These are phyloP conservation scores for Kobus ellipsiprymnus DNA, from an alignment of 2,113 vertebrate species.

Conservation along the genomic window DNA sequence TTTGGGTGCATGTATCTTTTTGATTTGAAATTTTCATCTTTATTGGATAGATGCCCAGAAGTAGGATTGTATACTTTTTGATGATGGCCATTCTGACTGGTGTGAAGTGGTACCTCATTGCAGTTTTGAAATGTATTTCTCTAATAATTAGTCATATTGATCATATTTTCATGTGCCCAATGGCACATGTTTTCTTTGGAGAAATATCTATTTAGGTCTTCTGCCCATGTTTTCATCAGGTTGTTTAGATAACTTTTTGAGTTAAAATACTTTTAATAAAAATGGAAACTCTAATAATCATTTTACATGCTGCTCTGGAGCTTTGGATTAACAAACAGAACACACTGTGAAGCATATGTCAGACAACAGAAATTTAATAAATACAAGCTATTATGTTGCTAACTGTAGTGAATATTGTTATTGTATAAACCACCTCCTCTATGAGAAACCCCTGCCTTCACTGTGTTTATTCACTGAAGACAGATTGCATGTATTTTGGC, in stretches of 20 bases:
- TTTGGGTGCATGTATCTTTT: background rate
- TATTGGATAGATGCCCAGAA: background rate
- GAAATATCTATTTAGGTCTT: background rate
- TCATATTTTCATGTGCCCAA: background rate
- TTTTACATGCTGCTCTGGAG: background rate
- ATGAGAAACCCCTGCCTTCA: background rate
- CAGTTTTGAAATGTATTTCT: background rate
- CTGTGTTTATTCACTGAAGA: conserved; percentile 53
- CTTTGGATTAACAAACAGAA: conserved; percentile 9
- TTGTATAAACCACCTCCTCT: background rate
- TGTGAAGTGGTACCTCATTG: background rate
- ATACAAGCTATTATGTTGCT: background rate
- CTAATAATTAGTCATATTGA: background rate
- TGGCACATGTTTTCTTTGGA: background rate
- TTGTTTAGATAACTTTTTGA: background rate
- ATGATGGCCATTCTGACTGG: background rate
- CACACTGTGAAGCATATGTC: background rate
- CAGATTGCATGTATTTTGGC: conserved; percentile 25
- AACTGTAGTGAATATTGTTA: background rate
- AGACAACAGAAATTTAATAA: conserved; percentile 21
- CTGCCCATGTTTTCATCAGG: background rate
- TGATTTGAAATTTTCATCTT: background rate
- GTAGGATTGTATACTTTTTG: background rate
- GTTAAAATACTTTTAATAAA: conserved; percentile 29
- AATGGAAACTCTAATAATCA: background rate